Percentiles rank a stretch among this genome's conserved stretches.
These are phyloP conservation scores for Macrosoma leucophasiata DNA, from an alignment of 2,888 invertebrate species.

Conservation along the genomic window DNA sequence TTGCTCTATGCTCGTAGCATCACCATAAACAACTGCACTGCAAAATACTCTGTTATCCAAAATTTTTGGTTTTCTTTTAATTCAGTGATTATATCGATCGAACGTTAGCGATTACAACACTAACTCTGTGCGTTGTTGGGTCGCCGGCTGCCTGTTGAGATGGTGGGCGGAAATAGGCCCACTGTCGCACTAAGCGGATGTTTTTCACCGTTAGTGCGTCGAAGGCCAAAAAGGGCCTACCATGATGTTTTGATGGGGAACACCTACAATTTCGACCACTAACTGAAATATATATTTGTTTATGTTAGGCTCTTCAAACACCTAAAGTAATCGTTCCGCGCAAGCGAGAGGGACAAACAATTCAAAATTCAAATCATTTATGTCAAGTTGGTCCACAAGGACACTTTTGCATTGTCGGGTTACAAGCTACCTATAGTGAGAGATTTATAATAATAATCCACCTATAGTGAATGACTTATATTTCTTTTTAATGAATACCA, in stretches of 20 bases:
- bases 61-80: constrained; percentile 9
- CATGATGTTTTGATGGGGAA: no score
- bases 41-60: constrained; percentile 8
- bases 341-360: no score
- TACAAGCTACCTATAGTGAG: no score
- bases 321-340: constrained; percentile 5
- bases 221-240: constrained; percentile 5
- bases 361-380: no score
- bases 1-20: constrained; percentile 7
- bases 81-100: neutral
- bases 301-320: constrained; percentile 8
- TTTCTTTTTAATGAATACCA: no score
- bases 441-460: no score
- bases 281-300: constrained; percentile 6
- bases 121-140: constrained; percentile 14
- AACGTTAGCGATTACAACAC: constrained; percentile 11
- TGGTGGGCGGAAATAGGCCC: constrained; percentile 8
- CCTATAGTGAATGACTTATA: no score
- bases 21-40: constrained; percentile 6
- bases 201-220: constrained; percentile 16
- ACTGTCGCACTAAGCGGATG: constrained; percentile 12
- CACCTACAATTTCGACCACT: no score
- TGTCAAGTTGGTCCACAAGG: no score
- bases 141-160: constrained; percentile 11
- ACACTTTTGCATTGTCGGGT: no score